Evolutionary conservation across 2,888 invertebrate species (phyloP).

Genomic region (Mesochorus sp.): DNA sequence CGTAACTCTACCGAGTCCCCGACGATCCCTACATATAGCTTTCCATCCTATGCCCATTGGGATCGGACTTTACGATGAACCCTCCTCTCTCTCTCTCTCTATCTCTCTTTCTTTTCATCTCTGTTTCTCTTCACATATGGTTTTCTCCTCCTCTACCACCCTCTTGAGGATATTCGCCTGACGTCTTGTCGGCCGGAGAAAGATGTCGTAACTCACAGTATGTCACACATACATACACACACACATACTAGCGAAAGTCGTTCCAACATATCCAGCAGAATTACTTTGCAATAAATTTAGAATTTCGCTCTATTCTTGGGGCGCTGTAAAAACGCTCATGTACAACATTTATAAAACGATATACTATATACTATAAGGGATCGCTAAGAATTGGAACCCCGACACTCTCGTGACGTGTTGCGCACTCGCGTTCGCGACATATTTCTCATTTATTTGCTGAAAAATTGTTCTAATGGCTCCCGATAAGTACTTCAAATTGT

Average conservation of each 20-base stretch:
- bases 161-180: slow-evolving; percentile 35
- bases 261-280: slow-evolving; percentile 12
- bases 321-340: no score
- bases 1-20: slow-evolving; percentile 36
- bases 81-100: background rate
- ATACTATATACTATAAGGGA: no score
- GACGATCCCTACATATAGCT: slow-evolving; percentile 7
- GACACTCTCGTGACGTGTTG: no score
- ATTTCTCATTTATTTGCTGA: no score
- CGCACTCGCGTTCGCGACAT: no score
- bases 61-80: slow-evolving; percentile 57
- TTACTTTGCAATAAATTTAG: slow-evolving; percentile 46
- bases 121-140: background rate
- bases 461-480: no score
- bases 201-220: slow-evolving; percentile 36
- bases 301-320: slow-evolving; percentile 4
- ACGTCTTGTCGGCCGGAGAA: slow-evolving; percentile 16
- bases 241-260: background rate
- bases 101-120: background rate
- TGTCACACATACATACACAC: background rate
- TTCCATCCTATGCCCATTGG: slow-evolving; percentile 38
- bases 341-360: no score
- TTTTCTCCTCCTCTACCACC: background rate
- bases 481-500: no score
- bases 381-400: no score